Evolutionary conservation across 1,140 invertebrate species (phyloP), one percentile per base, ranked within the genome.

Genomic region (Trichonephila inaurata): DNA sequence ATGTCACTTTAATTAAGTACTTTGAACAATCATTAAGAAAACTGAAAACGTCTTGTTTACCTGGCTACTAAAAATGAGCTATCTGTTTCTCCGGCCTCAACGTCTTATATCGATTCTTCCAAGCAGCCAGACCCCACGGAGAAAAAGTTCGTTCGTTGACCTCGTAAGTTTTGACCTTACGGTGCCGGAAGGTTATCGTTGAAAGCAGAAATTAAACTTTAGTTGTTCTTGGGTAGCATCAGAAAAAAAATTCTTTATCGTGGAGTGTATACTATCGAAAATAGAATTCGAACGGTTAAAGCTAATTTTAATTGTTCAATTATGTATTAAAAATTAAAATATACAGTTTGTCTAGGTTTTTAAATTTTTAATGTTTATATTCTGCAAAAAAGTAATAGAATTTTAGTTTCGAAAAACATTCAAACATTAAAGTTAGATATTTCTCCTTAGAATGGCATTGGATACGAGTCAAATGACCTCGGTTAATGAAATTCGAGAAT

Each of bases 131-230:
- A 40, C 72, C 14, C 33, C 33, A 16, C 24, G 28, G 4, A 77
- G 28, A 77, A 33, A 77, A 77, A 77, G 16, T 18, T 77, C 24
- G 72, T 77, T 77, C 72, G 18, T 40, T 77, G 72, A 77, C 72
- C 72, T 77, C 28, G 12, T 19, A 77, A 24, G 72, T 33, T 77
- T 66, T 77, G 14, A 77, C 28, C 28, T 77, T 77, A 16, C 33
- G 33, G 24, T 16, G 16, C 33, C 28, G 24, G 72, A 40, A 77
- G 28, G 33, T 77, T 19, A 40, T 18, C 4, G 2, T 77, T 33
- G 28, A 18, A 77, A 77, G 72, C 6, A 77, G 28, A 77, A 77
- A 77, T 77, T 77, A 77, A 77, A 18, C 33, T 77, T 77, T 40
- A 40, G 7, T 18, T 33, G 28, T 40, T 5, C 18, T 6, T 77